Evolutionary conservation across 2,113 vertebrate genomes (phyloP).

Genomic region (Pedetes capensis): DNA sequence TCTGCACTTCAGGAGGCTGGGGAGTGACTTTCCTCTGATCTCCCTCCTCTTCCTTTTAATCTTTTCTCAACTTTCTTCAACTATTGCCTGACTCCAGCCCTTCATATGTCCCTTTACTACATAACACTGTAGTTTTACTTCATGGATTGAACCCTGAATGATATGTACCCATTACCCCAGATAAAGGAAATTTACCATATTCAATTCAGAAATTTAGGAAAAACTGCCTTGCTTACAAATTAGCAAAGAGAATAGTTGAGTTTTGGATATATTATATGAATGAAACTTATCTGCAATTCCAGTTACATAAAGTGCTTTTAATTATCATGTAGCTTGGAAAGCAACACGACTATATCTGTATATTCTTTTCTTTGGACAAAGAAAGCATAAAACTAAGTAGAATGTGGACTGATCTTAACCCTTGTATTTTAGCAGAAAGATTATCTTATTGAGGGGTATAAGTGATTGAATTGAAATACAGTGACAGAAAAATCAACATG

Average conservation of each 20-base stretch:
- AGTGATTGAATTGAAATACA: background rate
- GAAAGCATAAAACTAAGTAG: background rate
- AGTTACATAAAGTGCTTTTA: background rate
- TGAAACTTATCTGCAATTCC: background rate
- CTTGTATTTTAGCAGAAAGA: background rate
- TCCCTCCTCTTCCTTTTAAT: background rate
- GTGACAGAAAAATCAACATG: conserved; percentile 4
- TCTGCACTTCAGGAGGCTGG: background rate
- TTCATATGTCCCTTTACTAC: background rate
- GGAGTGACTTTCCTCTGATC: background rate
- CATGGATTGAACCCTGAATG: background rate
- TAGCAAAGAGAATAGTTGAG: background rate
- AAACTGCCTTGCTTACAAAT: conserved; percentile 6
- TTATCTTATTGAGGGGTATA: background rate
- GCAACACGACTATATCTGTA: background rate
- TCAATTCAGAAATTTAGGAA: conserved; percentile 1
- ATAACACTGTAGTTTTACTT: background rate
- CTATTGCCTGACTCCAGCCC: background rate
- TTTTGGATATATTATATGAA: conserved; percentile 2
- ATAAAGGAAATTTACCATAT: background rate
- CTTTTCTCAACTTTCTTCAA: background rate
- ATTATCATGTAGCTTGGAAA: background rate
- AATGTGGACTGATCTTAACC: background rate
- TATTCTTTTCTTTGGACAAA: background rate
- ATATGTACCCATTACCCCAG: background rate